Conservation (phyloP, 2,888 invertebrate species). For the Epinotia brunnichana region DNA sequence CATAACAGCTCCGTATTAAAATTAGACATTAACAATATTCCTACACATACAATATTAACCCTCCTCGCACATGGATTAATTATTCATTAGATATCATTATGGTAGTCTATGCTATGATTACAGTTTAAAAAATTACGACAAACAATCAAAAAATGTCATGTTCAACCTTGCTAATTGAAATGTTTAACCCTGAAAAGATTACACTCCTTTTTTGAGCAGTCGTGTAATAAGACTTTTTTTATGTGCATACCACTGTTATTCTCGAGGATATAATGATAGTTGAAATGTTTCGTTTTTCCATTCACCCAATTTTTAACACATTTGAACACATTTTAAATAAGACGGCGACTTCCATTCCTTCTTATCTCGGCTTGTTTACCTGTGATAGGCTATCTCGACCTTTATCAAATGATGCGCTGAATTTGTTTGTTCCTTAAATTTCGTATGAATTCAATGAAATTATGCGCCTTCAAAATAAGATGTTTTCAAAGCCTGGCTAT, state of each 20-base stretch:
- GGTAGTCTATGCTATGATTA: too few relatives aligned
- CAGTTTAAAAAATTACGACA: too few relatives aligned
- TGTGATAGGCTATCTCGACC: constrained; percentile 34
- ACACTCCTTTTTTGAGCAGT: too few relatives aligned
- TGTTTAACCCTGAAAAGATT: too few relatives aligned
- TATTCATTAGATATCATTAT: too few relatives aligned
- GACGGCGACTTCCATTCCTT: constrained; percentile 8
- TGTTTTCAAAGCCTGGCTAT: neutral
- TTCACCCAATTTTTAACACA: neutral
- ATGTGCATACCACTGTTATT: neutral
- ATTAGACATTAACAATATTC: neutral
- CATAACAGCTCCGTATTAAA: neutral
- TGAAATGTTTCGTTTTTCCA: neutral
- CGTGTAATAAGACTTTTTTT: neutral
- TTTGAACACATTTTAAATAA: constrained; percentile 4
- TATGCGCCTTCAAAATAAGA: neutral
- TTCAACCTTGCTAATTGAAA: too few relatives aligned
- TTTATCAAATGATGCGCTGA: constrained; percentile 19
- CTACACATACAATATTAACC: neutral
- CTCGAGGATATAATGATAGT: neutral
- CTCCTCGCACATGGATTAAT: neutral
- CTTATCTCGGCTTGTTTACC: constrained; percentile 30
- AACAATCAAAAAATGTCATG: too few relatives aligned
- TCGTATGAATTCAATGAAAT: constrained; percentile 10
- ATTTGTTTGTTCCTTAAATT: constrained; percentile 29